Evolutionary conservation across 2,797 vertebrate genomes (phyloP).

Genomic region (Lepus oiostolus): DNA sequence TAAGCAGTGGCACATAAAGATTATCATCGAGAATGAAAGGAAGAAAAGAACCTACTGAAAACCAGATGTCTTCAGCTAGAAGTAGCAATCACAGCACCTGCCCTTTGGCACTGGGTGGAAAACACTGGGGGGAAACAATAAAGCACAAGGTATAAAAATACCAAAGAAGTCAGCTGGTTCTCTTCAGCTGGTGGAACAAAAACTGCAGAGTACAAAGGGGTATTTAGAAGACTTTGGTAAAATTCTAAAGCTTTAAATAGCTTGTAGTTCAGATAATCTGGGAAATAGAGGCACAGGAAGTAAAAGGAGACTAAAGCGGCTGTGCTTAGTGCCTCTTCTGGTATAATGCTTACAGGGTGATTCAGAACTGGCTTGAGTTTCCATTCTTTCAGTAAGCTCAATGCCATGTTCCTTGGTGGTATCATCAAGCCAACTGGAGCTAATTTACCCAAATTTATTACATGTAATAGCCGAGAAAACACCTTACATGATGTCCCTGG

Average conservation of each 20-base stretch:
- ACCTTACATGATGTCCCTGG: background rate
- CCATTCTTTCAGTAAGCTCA: background rate
- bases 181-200: slow-evolving; percentile 69
- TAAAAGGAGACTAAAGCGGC: slow-evolving; percentile 30
- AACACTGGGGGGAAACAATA: slow-evolving; percentile 71
- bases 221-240: slow-evolving; percentile 57
- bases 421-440: background rate
- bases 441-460: background rate
- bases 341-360: background rate
- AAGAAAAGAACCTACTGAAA: slow-evolving; percentile 62
- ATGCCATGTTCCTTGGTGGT: background rate
- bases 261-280: slow-evolving; percentile 33
- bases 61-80: slow-evolving; percentile 69
- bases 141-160: slow-evolving; percentile 76
- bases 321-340: background rate
- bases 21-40: slow-evolving; percentile 39
- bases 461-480: background rate
- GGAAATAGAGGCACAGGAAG: slow-evolving; percentile 32
- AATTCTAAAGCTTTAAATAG: slow-evolving; percentile 68
- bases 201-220: slow-evolving; percentile 62
- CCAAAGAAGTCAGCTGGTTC: slow-evolving; percentile 73
- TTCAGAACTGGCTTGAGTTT: background rate
- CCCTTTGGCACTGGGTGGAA: background rate
- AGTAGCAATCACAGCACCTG: slow-evolving; percentile 77
- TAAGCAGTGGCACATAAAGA: slow-evolving; percentile 51